Percentiles rank a stretch among this genome's conserved stretches.
Evolutionary conservation across 1,140 invertebrate genomes (phyloP).

Genomic region (Chironomus tepperi): DNA sequence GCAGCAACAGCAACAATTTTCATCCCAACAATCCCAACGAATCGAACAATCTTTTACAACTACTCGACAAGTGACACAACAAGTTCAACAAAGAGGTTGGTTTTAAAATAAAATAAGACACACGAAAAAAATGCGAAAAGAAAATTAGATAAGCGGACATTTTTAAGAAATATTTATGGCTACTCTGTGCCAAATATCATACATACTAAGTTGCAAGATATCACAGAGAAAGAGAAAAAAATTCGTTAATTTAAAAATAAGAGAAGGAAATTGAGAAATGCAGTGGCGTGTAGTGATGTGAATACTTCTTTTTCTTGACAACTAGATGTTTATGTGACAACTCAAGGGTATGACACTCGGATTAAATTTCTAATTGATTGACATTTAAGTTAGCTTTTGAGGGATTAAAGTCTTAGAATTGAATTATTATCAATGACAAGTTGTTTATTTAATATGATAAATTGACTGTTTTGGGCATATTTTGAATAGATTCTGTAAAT

Average conservation of each 20-base stretch:
- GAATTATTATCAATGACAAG: no score
- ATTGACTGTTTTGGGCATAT: no score
- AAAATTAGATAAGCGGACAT: not conserved
- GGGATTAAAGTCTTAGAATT: no score
- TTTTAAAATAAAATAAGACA: not conserved
- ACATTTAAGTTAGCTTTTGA: no score
- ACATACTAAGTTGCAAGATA: not conserved
- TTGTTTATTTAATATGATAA: no score
- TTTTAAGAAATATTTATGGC: no score
- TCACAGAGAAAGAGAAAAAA: not conserved
- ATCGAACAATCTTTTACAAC: conserved; percentile 1
- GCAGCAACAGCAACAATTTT: conserved; percentile 16
- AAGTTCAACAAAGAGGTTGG: conserved; percentile 16
- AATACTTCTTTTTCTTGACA: no score
- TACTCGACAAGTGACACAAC: conserved; percentile 11
- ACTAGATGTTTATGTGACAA: no score
- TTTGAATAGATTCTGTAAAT: no score
- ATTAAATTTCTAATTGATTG: no score
- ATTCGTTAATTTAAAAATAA: not conserved
- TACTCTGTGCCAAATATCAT: no score
- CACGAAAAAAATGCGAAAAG: not conserved
- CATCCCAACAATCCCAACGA: conserved; percentile 5
- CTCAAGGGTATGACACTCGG: no score
- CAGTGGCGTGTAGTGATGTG: not conserved
- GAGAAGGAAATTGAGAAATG: not conserved